Evolutionary conservation across 2,113 vertebrate species (phyloP), one percentile per base, ranked within the genome.

Genomic region (Xenus cinereus): DNA sequence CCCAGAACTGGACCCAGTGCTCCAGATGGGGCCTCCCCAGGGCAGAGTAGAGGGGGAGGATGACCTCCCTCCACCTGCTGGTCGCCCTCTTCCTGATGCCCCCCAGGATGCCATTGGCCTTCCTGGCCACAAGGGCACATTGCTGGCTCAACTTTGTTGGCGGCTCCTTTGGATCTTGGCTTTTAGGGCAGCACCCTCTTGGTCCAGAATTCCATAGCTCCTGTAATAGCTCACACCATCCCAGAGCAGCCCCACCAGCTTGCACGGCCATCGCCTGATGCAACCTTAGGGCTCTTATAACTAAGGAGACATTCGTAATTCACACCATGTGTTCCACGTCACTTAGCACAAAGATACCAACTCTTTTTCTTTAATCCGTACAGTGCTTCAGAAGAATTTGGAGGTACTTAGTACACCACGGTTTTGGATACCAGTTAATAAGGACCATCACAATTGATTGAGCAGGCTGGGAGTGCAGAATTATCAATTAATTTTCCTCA

Each of bases 211-310:
- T 60, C 23, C 60, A 3, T 2, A 28, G 56, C 14, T 66, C 33
- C 32, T 41, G 0, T 0, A 45, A 45, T 1, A 33, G 12, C 37
- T 41, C 23, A 33, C 41, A 10, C 19, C 48, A 64, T n/a, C 43
- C 32, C 27, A 4, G n/a, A 54, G 37, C 43, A 45, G 30, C 33
- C 10, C 20, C 30, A 30, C 7, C 33, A 33, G 37, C 22, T 37
- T 33, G 26, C 39, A 43, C 20, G 26, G 4, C 53, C 54, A 27
- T 4, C n/a, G 10, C 24, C 56, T 28, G 43, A n/a, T 0, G 2
- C n/a, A 27, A 5, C 10, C 14, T 39, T 22, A 24, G 46, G 56
- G 33, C 35, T 20, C 45, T 54, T 76, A 14, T 8, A 78, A 12
- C 37, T 39, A 60, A 24, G 53, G 35, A 39, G 53, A 45, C 26